Conservation (phyloP, 1,140 invertebrate genomes). For the Ctenoplectra terminalis region DNA sequence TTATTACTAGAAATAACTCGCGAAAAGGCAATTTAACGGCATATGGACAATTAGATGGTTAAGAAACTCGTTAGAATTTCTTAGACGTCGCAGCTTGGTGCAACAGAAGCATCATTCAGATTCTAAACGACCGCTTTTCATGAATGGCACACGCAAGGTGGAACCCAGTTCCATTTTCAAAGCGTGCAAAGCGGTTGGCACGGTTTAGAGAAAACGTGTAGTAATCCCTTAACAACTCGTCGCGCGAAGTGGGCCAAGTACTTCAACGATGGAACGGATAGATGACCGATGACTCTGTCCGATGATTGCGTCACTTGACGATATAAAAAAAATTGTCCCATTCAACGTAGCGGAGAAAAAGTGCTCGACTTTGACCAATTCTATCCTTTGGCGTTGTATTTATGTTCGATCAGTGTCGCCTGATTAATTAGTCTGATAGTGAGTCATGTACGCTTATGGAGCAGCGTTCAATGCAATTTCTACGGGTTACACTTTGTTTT, state of each 20-base stretch:
- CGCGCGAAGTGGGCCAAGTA: constrained; percentile 80
- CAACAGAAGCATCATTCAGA: constrained; percentile 50
- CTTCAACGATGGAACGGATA: constrained; percentile 68
- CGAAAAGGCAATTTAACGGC: background rate
- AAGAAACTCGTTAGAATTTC: constrained; percentile 15
- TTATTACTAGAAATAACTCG: background rate
- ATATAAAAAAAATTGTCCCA: constrained; percentile 6
- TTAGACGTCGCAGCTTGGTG: background rate
- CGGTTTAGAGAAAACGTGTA: constrained; percentile 71
- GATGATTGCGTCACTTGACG: constrained; percentile 65
- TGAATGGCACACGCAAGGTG: constrained; percentile 43
- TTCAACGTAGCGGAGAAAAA: background rate
- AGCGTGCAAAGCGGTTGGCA: constrained; percentile 64
- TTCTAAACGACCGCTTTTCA: constrained; percentile 44
- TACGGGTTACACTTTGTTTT: too few relatives aligned
- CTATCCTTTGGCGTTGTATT: background rate
- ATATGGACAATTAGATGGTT: background rate
- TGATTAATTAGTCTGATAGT: background rate
- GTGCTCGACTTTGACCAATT: background rate
- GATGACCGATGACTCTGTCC: constrained; percentile 75
- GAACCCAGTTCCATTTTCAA: constrained; percentile 58
- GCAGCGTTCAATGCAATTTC: background rate
- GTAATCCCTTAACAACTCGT: constrained; percentile 71
- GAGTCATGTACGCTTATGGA: background rate
- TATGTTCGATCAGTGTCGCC: background rate